Percentiles rank a stretch among this genome's conserved stretches.
phyloP scores from a whole-genome alignment of 2,113 vertebrate genomes.

The Panthera leo region DNA sequence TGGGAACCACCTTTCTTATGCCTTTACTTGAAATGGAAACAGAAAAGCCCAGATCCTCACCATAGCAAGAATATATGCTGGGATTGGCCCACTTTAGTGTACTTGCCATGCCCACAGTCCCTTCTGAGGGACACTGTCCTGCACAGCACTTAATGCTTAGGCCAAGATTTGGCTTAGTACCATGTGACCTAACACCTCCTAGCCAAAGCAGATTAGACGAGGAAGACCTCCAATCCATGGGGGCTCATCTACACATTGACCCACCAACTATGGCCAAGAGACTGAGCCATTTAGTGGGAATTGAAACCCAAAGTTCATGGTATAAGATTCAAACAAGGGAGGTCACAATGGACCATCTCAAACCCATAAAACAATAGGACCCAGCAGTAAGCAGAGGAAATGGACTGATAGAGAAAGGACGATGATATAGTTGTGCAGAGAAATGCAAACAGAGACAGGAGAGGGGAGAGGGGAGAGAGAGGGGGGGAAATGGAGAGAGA shows the following conservation, averaged over 20 bases:
- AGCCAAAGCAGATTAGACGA: background rate
- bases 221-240: no score
- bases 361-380: background rate
- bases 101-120: background rate
- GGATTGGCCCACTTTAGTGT: background rate
- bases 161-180: background rate
- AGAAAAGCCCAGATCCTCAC: background rate
- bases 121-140: background rate
- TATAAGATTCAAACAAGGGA: background rate
- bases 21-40: background rate
- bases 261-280: background rate
- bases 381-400: background rate
- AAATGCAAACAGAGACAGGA: background rate
- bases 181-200: background rate
- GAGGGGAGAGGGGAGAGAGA: background rate
- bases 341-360: background rate
- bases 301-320: background rate
- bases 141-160: background rate
- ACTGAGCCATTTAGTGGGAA: background rate
- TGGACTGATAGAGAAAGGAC: background rate
- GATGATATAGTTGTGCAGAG: background rate
- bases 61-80: background rate
- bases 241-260: background rate
- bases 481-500: no score
- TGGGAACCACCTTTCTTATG: background rate